Evolutionary conservation across 2,113 vertebrate genomes (phyloP).

Genomic region (Dipodomys stephensi): DNA sequence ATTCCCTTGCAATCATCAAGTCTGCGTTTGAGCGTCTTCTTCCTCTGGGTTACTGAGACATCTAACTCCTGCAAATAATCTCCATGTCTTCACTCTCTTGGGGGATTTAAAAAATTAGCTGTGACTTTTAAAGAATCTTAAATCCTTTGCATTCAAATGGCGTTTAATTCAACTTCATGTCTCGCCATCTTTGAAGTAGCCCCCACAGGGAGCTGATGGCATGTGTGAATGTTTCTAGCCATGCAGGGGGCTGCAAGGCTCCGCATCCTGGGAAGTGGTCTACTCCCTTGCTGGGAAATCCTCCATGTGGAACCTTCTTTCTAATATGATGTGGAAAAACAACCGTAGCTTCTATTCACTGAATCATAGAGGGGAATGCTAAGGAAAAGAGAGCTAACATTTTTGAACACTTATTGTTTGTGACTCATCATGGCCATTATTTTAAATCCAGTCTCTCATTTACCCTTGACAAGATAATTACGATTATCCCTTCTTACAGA

Average conservation of each 20-base stretch:
- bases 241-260: not conserved
- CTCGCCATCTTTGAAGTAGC: not conserved
- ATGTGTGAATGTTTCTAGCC: not conserved
- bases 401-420: not conserved
- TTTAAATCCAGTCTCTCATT: not conserved
- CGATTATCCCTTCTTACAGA: not conserved
- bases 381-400: not conserved
- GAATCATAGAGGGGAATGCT: not conserved
- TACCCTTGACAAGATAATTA: not conserved
- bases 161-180: not conserved
- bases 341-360: not conserved
- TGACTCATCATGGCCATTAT: not conserved
- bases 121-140: slow-evolving; percentile 7
- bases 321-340: not conserved
- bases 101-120: not conserved
- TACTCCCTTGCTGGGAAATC: not conserved
- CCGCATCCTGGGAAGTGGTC: not conserved
- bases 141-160: slow-evolving; percentile 44
- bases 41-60: not conserved
- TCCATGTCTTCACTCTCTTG: not conserved
- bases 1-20: not conserved
- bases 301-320: not conserved
- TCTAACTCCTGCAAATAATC: not conserved
- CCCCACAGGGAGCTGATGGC: not conserved
- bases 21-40: not conserved